Base-by-base conservation (phyloP, 1,140 invertebrate genomes). In the Drosophila sp. region DNA sequence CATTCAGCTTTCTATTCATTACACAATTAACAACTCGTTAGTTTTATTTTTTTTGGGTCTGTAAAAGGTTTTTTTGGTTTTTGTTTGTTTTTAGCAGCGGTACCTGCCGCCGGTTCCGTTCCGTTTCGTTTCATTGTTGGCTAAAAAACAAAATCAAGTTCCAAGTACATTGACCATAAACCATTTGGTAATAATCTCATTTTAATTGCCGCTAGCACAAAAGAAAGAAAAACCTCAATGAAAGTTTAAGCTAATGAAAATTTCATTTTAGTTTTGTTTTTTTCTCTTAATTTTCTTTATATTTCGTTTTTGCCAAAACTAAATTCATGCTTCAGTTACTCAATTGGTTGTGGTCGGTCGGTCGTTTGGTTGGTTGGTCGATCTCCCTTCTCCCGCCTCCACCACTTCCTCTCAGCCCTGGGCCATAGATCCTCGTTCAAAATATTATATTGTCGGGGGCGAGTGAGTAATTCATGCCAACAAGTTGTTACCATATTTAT, bases 1-100 rank as follows among this genome's bases (percentile, higher is more conserved):
- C 72, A 70, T 81, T 78, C 75, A 56, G 81, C 82, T 86, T 86
- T 86, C 82, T 87, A 86, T 87, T 87, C 82, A 86, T 87, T 87
- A 77, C 82, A 86, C 82, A 86, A 86, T 86, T 86, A 86, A 86
- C 82, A 87, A 86, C 71, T 86, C 82, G 82, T 87, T 86, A 86
- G 76, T 66, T 80, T 73, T 76, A 76, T 68, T 80, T 57, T 66
- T 71, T 69, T 63, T 54, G 56, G 62, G 54, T 66, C 40, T 67
- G 44, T 23, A 25, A 44, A 44, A 55, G 47, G 33, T 40, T 41
- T 50, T 75, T 56, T 70, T 38, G 47, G 11, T 44, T 44, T 40
- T 54, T 17, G 38, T 27, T 66, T 44, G 35, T 41, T 50, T 25
- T 50, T 38, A 11, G 8, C 65, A 79, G 62, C 67, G 74, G 70